These are phyloP conservation scores for Aegotheles bennettii DNA, from an alignment of 2,113 vertebrate genomes.

Conservation along the genomic window DNA sequence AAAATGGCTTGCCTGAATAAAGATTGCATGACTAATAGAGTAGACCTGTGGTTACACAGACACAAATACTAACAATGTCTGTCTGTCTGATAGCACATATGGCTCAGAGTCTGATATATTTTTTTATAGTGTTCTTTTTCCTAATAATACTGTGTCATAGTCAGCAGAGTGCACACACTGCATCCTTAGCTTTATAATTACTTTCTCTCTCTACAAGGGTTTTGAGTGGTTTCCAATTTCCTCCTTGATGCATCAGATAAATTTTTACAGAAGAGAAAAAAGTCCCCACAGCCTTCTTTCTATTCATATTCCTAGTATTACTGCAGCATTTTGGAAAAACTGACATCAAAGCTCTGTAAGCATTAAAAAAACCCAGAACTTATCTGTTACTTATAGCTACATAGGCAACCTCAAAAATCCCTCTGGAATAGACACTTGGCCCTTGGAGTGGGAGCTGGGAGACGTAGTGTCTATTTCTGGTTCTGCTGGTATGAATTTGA, in stretches of 20 bases:
- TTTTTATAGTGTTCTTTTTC: background rate
- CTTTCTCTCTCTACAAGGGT: background rate
- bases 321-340: background rate
- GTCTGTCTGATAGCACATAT: background rate
- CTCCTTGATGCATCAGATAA: background rate
- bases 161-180: background rate
- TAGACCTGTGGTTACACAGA: background rate
- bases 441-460: background rate
- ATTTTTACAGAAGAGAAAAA: background rate
- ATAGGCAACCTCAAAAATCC: background rate
- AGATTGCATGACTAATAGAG: background rate
- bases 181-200: slow-evolving; percentile 15
- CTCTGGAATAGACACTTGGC: background rate
- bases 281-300: background rate
- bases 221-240: slow-evolving; percentile 8
- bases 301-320: background rate
- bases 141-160: background rate
- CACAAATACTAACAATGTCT: background rate
- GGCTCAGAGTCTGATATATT: background rate
- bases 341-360: background rate
- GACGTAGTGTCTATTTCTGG: background rate
- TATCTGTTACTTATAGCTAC: background rate
- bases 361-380: background rate
- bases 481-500: background rate
- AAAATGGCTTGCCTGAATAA: background rate